Evolutionary conservation across 2,113 vertebrate species (phyloP).

Genomic region (Leptosomus discolor): DNA sequence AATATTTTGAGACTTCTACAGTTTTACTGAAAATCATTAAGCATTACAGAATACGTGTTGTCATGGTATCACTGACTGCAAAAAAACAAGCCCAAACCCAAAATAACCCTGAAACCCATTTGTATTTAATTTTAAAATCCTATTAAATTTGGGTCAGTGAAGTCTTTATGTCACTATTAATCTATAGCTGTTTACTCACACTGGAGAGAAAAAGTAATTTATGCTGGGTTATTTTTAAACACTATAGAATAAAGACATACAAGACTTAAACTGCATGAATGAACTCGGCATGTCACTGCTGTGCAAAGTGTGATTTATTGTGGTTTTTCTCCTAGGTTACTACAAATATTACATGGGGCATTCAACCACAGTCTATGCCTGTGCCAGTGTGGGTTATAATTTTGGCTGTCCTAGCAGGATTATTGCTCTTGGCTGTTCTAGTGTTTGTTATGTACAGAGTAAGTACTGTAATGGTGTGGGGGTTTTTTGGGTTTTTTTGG

Average conservation of each 20-base stretch:
- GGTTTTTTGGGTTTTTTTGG: accelerated
- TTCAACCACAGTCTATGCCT: constrained; percentile 75
- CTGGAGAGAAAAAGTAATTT: background rate
- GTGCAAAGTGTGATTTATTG: background rate
- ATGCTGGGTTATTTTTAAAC: background rate
- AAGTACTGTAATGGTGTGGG: constrained; percentile 29
- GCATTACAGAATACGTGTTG: background rate
- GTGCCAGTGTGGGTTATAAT: constrained; percentile 95
- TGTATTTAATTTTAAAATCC: background rate
- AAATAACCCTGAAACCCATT: background rate
- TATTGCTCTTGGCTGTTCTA: constrained; percentile 90
- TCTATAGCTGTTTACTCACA: background rate
- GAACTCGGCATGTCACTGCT: background rate
- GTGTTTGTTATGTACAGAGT: constrained; percentile 98
- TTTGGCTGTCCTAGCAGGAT: constrained; percentile 90
- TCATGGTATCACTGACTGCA: background rate
- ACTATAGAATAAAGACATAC: background rate
- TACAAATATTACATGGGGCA: constrained; percentile 90
- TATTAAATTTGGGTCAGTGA: background rate
- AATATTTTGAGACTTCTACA: background rate
- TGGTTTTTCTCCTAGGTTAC: constrained; percentile 76
- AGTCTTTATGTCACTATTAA: background rate
- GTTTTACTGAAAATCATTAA: background rate
- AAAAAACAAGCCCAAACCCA: background rate
- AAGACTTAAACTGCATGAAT: background rate